These are phyloP conservation scores for Psophia crepitans DNA, from an alignment of 2,113 vertebrate species.

Conservation along the genomic window DNA sequence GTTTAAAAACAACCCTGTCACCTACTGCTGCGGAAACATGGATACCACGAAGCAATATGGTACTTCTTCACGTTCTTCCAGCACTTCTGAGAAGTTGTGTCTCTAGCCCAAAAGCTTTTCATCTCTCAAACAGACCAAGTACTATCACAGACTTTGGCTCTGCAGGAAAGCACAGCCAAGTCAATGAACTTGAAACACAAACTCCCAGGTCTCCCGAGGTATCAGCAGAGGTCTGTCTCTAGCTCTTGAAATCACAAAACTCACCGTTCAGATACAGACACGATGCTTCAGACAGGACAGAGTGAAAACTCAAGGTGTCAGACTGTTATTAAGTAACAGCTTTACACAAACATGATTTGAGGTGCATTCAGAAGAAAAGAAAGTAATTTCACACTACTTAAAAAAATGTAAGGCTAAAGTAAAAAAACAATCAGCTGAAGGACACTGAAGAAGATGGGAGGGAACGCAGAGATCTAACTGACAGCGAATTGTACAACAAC, in stretches of 20 bases:
- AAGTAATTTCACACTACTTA: background rate
- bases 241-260: background rate
- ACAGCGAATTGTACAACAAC: background rate
- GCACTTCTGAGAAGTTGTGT: background rate
- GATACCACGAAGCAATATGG: background rate
- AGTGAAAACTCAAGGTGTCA: background rate
- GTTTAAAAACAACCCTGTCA: background rate
- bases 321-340: background rate
- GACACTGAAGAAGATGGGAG: background rate
- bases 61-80: background rate
- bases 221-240: background rate
- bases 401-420: background rate
- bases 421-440: background rate
- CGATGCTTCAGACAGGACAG: background rate
- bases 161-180: background rate
- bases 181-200: background rate
- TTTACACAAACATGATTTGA: background rate
- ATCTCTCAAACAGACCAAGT: background rate
- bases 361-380: background rate
- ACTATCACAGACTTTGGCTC: background rate
- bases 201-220: background rate
- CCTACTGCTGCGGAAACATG: background rate
- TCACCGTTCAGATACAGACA: background rate
- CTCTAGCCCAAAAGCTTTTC: background rate
- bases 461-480: background rate